A percentile compares a stretch with the other conserved stretches of the same genome.
phyloP scores from a whole-genome alignment of 2,797 vertebrate species.

The Eidolon dupreanum region DNA sequence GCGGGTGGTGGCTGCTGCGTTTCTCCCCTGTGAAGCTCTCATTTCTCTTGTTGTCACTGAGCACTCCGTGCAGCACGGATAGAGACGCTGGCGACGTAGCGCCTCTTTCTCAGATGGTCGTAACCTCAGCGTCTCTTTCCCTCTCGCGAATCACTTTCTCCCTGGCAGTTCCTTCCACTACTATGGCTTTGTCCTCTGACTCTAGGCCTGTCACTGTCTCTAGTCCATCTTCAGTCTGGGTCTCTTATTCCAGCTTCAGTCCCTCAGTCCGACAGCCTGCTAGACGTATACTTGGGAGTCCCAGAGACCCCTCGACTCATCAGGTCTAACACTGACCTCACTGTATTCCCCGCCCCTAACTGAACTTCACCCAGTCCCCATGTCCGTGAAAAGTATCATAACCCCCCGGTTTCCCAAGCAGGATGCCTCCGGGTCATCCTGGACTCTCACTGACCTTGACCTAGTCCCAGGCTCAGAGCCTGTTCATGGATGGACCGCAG shows the following conservation, averaged over 20 bases:
- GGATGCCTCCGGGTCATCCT: not conserved
- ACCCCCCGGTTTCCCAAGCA: not conserved
- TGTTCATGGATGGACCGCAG: not conserved
- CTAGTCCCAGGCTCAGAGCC: not conserved
- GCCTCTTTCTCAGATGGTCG: not conserved
- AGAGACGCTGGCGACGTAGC: not conserved
- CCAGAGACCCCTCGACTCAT: not conserved
- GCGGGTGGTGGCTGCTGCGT: too few species aligned
- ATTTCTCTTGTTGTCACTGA: too few species aligned
- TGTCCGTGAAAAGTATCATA: not conserved
- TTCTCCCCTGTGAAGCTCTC: not conserved
- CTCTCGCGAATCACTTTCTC: not conserved
- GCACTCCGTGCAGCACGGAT: rapidly evolving
- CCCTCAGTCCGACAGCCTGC: not conserved
- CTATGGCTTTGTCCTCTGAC: rapidly evolving
- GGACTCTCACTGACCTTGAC: not conserved
- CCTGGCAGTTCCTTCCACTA: rapidly evolving
- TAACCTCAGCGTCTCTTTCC: not conserved
- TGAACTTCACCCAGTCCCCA: rapidly evolving
- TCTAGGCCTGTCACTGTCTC: not conserved
- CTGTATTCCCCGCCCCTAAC: not conserved
- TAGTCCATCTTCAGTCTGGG: not conserved
- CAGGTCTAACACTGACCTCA: not conserved
- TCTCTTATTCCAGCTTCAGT: not conserved
- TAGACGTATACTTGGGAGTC: not conserved